These are phyloP conservation scores for Lacerta agilis DNA, from an alignment of 2,797 vertebrate genomes.

Conservation along the genomic window DNA sequence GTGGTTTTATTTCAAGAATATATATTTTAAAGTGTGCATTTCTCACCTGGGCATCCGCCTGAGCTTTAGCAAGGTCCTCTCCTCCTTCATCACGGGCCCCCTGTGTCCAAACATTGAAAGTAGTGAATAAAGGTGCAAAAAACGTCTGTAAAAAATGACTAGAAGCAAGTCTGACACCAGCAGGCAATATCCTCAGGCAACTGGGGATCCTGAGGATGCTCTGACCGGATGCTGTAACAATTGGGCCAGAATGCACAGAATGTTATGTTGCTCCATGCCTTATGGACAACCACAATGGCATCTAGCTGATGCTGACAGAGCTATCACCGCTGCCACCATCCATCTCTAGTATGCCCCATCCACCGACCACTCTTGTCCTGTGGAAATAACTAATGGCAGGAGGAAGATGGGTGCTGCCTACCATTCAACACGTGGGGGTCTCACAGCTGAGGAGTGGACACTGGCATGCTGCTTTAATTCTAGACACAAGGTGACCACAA, in stretches of 20 bases:
- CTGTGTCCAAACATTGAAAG: constrained; percentile 72
- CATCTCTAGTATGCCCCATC: background rate
- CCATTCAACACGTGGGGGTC: background rate
- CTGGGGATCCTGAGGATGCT: too few species aligned
- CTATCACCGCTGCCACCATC: background rate
- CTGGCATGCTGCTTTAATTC: background rate
- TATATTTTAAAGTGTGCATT: accelerated
- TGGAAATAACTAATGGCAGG: background rate
- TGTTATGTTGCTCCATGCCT: background rate
- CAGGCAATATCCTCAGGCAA: background rate
- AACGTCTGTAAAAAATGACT: background rate
- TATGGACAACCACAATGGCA: background rate
- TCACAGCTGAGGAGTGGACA: background rate
- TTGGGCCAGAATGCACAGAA: background rate
- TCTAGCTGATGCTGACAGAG: background rate
- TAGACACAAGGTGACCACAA: background rate
- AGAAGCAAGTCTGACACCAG: background rate
- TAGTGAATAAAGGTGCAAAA: background rate
- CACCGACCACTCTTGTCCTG: background rate
- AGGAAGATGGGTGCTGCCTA: background rate
- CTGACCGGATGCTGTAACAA: background rate
- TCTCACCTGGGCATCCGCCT: constrained; percentile 90
- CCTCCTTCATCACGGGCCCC: constrained; percentile 90
- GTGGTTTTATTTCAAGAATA: too few species aligned
- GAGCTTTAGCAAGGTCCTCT: constrained; percentile 82